A percentile compares a stretch with the other conserved stretches of the same genome.
phyloP scores from a whole-genome alignment of 2,113 vertebrate species.

The Pygoscelis antarcticus region DNA sequence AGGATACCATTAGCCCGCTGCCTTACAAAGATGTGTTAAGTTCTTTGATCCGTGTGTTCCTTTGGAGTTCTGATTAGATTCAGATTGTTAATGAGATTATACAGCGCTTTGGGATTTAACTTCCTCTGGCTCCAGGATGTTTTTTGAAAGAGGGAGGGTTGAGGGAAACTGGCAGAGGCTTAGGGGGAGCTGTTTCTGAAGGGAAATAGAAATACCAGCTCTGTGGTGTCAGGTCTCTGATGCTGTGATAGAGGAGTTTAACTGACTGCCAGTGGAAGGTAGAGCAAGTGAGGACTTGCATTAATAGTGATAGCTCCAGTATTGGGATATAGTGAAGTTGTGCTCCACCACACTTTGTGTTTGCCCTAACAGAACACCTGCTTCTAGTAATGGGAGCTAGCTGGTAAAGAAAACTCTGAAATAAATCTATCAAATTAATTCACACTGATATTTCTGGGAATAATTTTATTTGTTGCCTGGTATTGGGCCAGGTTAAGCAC shows the following conservation, averaged over 20 bases:
- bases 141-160: background rate
- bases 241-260: background rate
- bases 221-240: background rate
- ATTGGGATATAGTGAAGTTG: background rate
- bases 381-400: background rate
- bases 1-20: background rate
- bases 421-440: background rate
- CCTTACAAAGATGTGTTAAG: background rate
- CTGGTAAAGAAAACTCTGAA: background rate
- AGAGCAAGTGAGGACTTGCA: background rate
- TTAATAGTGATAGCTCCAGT: background rate
- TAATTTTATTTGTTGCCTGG: background rate
- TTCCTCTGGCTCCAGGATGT: background rate
- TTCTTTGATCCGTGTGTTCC: background rate
- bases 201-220: background rate
- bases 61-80: background rate
- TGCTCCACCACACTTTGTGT: background rate
- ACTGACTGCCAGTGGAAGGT: background rate
- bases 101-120: background rate
- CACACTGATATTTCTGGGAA: background rate
- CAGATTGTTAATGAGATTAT: background rate
- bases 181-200: background rate
- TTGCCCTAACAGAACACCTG: background rate
- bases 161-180: background rate
- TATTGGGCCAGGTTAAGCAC: background rate